Evolutionary conservation across 2,888 invertebrate species (phyloP), one percentile per base, ranked within the genome.

Genomic region (Cryptus viduatorius): DNA sequence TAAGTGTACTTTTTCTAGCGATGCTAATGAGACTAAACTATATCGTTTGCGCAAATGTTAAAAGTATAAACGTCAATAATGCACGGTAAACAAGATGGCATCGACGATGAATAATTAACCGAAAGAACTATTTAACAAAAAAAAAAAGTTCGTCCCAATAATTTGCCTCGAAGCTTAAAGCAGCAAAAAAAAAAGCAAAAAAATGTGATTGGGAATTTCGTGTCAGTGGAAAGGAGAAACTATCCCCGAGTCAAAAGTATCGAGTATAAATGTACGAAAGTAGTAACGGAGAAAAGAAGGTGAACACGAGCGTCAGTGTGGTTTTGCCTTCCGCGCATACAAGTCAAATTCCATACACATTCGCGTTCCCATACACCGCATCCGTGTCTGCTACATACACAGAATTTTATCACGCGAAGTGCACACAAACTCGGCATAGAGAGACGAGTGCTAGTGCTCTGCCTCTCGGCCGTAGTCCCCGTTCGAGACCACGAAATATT

Each of bases 401-500:
- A 24, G 64, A 79, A 65, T 56, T 80, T 82, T 72, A 78, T 46
- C 73, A 75, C 61, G 53, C 50, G 71, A 78, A 79, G 71, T 69
- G 50, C 24, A 42, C 75, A 65, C 37, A 76, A 65, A 81, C 68
- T 61, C 77, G 24, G 69, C 31, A 71, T 44, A 79, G 78, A 76
- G 75, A 64, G 46, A 61, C 71, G 79, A 83, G 76, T 50, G 53
- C 77, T 81, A 86, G 83, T 42, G 44, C 71, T 65, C 78, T 67
- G 37, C 77, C 71, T 69, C 77, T 85, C 79, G 84, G 82, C 84
- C 86, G 87, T 80, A 89, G 89, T 88, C 4, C 37, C 37, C 37
- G 37, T 37, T 87, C 88, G 87, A 87, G 87, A 88, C 90, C 89
- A 90, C 92, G 93, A 93, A 93, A 93, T 93, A 93, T 93, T 93